Conservation (phyloP, 2,888 invertebrate genomes). For the Hemistola chrysoprasaria region DNA sequence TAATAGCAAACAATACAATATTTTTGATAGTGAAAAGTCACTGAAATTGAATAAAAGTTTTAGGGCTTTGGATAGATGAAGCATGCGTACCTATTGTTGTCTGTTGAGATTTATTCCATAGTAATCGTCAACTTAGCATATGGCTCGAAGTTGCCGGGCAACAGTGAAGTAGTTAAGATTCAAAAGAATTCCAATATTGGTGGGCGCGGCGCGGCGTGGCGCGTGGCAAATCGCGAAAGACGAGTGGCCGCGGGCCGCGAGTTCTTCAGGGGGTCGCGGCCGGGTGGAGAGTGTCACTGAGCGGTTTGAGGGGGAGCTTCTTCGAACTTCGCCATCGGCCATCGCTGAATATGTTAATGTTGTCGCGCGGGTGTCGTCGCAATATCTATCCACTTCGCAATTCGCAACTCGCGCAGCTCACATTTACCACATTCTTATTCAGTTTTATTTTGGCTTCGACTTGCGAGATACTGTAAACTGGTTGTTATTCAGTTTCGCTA, state of each 20-base stretch:
- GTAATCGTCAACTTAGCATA: constrained; percentile 62
- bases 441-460: constrained; percentile 31
- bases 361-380: constrained; percentile 49
- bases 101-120: constrained; percentile 33
- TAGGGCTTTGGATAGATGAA: too few relatives aligned
- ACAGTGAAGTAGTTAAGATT: constrained; percentile 63
- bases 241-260: constrained; percentile 39
- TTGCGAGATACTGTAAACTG: too few relatives aligned
- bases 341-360: constrained; percentile 73
- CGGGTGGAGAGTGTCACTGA: constrained; percentile 10
- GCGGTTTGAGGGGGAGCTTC: constrained; percentile 18
- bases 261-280: constrained; percentile 13
- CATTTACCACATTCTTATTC: constrained; percentile 50
- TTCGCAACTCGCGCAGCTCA: constrained; percentile 45
- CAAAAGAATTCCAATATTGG: constrained; percentile 78
- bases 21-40: too few relatives aligned
- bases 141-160: constrained; percentile 57
- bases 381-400: constrained; percentile 60
- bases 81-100: neutral
- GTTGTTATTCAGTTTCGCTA: neutral
- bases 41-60: neutral
- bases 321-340: constrained; percentile 44
- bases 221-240: constrained; percentile 45
- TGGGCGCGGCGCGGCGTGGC: constrained; percentile 33
- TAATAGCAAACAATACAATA: too few relatives aligned